These are phyloP conservation scores for Balaeniceps rex DNA, from an alignment of 2,113 vertebrate genomes.

Conservation along the genomic window DNA sequence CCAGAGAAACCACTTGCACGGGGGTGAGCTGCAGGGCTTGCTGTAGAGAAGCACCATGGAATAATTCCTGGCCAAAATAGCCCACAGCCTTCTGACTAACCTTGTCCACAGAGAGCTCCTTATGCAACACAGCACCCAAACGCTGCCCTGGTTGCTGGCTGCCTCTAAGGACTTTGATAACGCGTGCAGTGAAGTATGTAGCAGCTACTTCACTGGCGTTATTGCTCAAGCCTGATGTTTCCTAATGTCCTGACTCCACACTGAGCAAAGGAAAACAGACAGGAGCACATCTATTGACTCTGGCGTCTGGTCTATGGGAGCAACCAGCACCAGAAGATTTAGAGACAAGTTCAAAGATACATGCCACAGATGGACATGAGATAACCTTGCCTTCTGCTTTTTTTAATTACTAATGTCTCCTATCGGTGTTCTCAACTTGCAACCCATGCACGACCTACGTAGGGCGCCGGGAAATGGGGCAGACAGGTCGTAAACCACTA, in stretches of 20 bases:
- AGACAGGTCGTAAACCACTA: fast-evolving
- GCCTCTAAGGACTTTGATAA: not conserved
- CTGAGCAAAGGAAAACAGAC: not conserved
- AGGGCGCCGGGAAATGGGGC: fast-evolving
- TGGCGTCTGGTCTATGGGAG: not conserved
- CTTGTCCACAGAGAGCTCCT: not conserved
- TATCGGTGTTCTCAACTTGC: not conserved
- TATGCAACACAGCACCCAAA: not conserved
- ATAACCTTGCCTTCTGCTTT: not conserved
- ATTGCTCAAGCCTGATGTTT: not conserved
- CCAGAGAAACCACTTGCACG: not conserved
- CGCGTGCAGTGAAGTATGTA: fast-evolving
- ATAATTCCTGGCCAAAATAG: not conserved
- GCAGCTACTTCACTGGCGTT: not conserved
- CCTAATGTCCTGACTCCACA: not conserved
- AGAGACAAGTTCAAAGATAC: not conserved
- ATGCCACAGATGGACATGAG: fast-evolving
- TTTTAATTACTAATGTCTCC: not conserved
- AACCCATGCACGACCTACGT: fast-evolving
- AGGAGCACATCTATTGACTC: not conserved
- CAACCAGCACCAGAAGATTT: not conserved
- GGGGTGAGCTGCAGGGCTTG: not conserved
- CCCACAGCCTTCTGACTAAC: not conserved
- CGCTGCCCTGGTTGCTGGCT: not conserved
- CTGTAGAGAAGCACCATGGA: not conserved